Evolutionary conservation across 2,797 vertebrate species (phyloP), one percentile per base, ranked within the genome.

Genomic region (Pyrocephalus nanus): DNA sequence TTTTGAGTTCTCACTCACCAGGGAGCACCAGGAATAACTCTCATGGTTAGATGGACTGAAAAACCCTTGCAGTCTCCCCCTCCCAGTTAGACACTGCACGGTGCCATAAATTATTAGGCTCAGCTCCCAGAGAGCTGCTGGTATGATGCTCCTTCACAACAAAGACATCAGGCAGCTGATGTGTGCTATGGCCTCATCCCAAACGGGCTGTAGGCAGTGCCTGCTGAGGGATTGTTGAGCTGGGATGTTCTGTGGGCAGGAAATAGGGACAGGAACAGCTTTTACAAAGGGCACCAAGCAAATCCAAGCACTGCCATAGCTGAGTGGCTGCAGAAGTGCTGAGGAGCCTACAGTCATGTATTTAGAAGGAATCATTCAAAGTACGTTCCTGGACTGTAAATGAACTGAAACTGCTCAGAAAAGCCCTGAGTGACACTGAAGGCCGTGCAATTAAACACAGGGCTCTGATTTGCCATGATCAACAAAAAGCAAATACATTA

Each of bases 351-450:
- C 32, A 29, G 72, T 11, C 47, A 42, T 15, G 13, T 47, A 25
- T 58, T 88, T 73, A 51, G 36, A 84, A 72, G 36, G 57, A 95
- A 93, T 65, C 38, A 74, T 71, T 74, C 32, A 3, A 76, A 88
- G 75, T 17, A 80, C 3, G 1, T 51, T 75, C 34, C 54, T 17
- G 38, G 82, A 90, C 61, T 86, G 54, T 36, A 86, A 94, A 92
- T 93, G 45, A 86, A 77, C 34, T 26, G 17, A 65, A 96, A 74
- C 50, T 69, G 69, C 79, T 92, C 79, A 72, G 82, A 57, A 93
- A 90, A 89, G 57, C 64, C 87, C 45, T 67, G 64, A 91, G 58
- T 91, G 90, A 86, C 65, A 69, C 7, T 58, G 76, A 91, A 85
- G 91, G 73, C 60, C 50, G 47, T 11, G 57, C 57, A 95, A 93